Percentiles rank a stretch among this genome's conserved stretches.
Evolutionary conservation across 2,113 vertebrate genomes (phyloP).

Genomic region (Pionites leucogaster): DNA sequence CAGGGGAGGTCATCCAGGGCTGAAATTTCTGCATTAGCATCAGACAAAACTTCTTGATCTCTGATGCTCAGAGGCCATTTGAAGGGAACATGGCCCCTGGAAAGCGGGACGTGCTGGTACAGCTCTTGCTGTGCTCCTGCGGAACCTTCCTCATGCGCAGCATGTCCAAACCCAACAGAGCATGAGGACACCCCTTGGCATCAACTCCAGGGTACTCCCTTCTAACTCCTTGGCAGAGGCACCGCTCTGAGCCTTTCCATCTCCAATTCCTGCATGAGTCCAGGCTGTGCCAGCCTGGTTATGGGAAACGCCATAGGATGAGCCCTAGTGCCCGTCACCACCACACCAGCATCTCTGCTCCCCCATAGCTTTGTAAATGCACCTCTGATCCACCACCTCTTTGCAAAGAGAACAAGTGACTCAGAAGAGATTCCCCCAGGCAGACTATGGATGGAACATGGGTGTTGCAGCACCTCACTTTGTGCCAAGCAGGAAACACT

Average conservation of each 20-base stretch:
- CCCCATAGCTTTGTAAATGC: not conserved
- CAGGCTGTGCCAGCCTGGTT: not conserved
- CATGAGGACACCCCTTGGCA: not conserved
- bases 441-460: not conserved
- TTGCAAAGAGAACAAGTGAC: not conserved
- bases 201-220: not conserved
- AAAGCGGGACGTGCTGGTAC: accelerated
- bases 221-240: not conserved
- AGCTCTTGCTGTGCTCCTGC: not conserved
- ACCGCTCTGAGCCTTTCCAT: not conserved
- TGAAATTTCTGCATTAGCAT: not conserved
- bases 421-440: not conserved
- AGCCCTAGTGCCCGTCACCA: not conserved
- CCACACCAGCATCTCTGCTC: not conserved
- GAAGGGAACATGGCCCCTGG: not conserved
- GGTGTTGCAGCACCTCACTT: not conserved
- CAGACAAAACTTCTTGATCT: not conserved
- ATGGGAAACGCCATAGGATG: not conserved
- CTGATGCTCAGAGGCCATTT: not conserved
- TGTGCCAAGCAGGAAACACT: not conserved
- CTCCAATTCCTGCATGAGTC: accelerated
- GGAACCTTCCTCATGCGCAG: not conserved
- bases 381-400: too few species aligned
- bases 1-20: not conserved
- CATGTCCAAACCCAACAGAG: not conserved